Evolutionary conservation across 2,888 invertebrate species (phyloP), one percentile per base, ranked within the genome.

Genomic region (Rhyacophila evoluta): DNA sequence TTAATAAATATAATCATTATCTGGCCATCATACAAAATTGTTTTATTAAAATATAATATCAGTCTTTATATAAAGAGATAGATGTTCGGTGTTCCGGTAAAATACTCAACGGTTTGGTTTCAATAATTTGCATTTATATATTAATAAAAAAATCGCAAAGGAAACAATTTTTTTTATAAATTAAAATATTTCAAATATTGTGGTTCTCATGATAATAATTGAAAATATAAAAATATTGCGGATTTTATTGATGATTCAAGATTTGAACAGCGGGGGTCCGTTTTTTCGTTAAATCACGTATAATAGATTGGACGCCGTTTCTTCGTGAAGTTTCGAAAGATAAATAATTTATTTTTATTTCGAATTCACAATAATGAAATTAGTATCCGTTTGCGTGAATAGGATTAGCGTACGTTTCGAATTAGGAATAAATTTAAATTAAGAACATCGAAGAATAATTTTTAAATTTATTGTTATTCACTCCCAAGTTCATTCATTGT

Each of bases 291-390:
- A 19, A 19, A 55, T 55, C 12, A 19, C 25, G 25, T 15, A 55
- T 55, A 55, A 55, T 55, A 55, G 55, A 55, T 55, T 19, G 55
- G 55, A 55, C 25, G 55, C 55, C 19, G 19, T 55, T 55, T 2
- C 55, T 3, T 55, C 19, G 12, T 55, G 55, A 55, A 55, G 55
- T 55, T 55, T 55, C 19, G 55, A 55, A 55, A 55, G 6, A 55
- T 55, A 19, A 55, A 55, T 55, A 55, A 55, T 25, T 55, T 55
- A 55, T 55, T 55, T n/a, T n/a, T 55, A 55, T 55, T 25, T 55
- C 19, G 55, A 55, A 25, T 55, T 33, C 29, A 33, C 29, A 33
- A 33, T 33, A 33, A 33, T 33, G 15, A 19, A 55, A 55, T 55
- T 55, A 55, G 19, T 55, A 55, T 55, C 55, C 25, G 19, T 55